Evolutionary conservation across 2,113 vertebrate species (phyloP).

Genomic region (Onychostoma macrolepis): DNA sequence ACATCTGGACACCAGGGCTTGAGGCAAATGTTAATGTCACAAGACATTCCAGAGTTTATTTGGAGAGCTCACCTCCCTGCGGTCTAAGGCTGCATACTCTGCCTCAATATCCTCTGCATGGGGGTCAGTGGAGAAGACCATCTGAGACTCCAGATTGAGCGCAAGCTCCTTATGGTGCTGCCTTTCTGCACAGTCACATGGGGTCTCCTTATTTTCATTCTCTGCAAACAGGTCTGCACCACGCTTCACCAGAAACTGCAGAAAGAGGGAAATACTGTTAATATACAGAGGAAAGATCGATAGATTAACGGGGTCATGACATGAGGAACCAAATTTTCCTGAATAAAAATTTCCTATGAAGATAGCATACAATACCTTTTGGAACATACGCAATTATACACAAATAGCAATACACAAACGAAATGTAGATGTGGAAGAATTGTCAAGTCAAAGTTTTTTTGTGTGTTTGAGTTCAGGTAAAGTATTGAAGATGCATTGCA

Average conservation of each 20-base stretch:
- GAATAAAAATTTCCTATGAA: too few species aligned
- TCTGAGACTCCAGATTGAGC: constrained; percentile 96
- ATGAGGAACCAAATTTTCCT: not conserved
- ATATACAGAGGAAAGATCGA: not conserved
- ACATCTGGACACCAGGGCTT: not conserved
- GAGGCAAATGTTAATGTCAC: constrained; percentile 9
- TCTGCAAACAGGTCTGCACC: constrained; percentile 95
- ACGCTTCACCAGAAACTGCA: constrained; percentile 84
- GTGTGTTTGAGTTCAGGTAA: not conserved
- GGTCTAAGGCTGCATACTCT: constrained; percentile 95
- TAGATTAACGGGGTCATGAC: not conserved
- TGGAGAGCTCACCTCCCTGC: constrained; percentile 85
- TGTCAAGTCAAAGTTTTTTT: not conserved
- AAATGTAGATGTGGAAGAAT: not conserved
- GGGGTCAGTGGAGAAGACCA: constrained; percentile 96
- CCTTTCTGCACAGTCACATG: constrained; percentile 97
- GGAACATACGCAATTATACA: not conserved
- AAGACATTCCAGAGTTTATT: not conserved
- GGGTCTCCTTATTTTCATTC: constrained; percentile 97
- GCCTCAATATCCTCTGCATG: constrained; percentile 94
- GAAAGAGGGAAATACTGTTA: not conserved
- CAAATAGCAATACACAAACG: not conserved
- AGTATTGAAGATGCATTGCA: not conserved
- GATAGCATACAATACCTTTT: not conserved
- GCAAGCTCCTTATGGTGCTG: constrained; percentile 97